phyloP scores from a whole-genome alignment of 2,797 vertebrate genomes.

The Chanos chanos region DNA sequence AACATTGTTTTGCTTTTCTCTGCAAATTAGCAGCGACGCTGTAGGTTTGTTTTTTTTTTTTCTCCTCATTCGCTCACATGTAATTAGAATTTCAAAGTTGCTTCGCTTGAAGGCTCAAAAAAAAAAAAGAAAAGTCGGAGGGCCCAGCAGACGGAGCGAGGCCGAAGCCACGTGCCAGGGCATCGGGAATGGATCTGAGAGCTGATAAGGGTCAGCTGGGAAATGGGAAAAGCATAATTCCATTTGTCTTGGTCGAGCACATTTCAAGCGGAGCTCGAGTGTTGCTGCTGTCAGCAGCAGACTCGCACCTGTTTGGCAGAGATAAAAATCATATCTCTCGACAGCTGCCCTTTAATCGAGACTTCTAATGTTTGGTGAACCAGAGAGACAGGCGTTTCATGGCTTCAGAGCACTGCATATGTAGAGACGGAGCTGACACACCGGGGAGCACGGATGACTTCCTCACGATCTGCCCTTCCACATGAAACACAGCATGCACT shows the following conservation, averaged over 20 bases:
- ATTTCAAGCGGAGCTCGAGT: slow-evolving; percentile 54
- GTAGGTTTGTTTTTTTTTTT: no score
- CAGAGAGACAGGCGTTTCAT: slow-evolving; percentile 29
- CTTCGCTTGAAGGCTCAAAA: no score
- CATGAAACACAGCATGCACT: no score
- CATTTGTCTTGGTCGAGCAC: slow-evolving; percentile 64
- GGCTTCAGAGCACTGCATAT: slow-evolving; percentile 35
- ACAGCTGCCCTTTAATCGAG: slow-evolving; percentile 70
- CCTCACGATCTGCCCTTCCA: slow-evolving; percentile 9
- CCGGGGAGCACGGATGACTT: slow-evolving; percentile 8
- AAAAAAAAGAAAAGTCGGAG: no score
- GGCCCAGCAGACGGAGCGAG: background rate
- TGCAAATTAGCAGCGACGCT: no score
- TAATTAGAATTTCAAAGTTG: no score
- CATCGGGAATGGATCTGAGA: slow-evolving; percentile 14
- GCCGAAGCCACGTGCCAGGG: background rate
- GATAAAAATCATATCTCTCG: slow-evolving; percentile 65
- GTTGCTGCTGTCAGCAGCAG: slow-evolving; percentile 60
- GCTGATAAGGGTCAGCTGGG: slow-evolving; percentile 46
- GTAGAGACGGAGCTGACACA: background rate
- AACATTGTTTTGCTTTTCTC: no score
- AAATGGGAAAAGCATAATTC: slow-evolving; percentile 52
- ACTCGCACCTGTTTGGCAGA: slow-evolving; percentile 60
- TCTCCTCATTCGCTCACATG: no score
- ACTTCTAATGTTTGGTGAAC: slow-evolving; percentile 43